A percentile compares a stretch with the other conserved stretches of the same genome.
phyloP scores from a whole-genome alignment of 2,113 vertebrate genomes.

The Lepus americanus region DNA sequence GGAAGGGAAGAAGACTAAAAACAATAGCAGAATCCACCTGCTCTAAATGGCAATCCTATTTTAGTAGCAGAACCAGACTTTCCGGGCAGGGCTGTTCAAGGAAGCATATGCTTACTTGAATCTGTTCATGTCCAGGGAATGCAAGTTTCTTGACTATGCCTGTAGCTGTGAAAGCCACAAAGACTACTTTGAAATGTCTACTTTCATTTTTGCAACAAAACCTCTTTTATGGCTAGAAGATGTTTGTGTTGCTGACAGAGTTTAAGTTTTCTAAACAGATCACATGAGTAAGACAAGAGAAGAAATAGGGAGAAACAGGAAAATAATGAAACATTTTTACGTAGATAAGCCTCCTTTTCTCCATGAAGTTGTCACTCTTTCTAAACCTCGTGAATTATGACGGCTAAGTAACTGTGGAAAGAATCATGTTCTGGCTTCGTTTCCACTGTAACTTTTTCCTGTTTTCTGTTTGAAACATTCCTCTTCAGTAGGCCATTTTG shows the following conservation, averaged over 20 bases:
- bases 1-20: conserved; percentile 30
- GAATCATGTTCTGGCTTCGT: neutral
- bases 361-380: neutral
- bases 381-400: neutral
- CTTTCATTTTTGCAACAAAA: neutral
- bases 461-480: neutral
- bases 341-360: neutral
- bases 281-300: neutral
- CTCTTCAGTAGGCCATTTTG: neutral
- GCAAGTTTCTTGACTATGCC: neutral
- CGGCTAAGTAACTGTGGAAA: neutral
- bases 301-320: neutral
- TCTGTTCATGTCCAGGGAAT: conserved; percentile 23
- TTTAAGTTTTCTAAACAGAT: conserved; percentile 33
- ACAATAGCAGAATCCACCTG: conserved; percentile 57
- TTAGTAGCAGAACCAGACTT: conserved; percentile 64
- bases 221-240: neutral
- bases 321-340: conserved; percentile 19
- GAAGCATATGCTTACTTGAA: conserved; percentile 62
- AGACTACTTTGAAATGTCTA: conserved; percentile 15
- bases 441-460: neutral
- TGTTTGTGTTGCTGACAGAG: neutral
- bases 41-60: conserved; percentile 67
- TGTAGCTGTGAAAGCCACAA: conserved; percentile 5
- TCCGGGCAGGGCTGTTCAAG: conserved; percentile 6